Conservation (phyloP, 2,888 invertebrate genomes). For the Griposia aprilina region DNA sequence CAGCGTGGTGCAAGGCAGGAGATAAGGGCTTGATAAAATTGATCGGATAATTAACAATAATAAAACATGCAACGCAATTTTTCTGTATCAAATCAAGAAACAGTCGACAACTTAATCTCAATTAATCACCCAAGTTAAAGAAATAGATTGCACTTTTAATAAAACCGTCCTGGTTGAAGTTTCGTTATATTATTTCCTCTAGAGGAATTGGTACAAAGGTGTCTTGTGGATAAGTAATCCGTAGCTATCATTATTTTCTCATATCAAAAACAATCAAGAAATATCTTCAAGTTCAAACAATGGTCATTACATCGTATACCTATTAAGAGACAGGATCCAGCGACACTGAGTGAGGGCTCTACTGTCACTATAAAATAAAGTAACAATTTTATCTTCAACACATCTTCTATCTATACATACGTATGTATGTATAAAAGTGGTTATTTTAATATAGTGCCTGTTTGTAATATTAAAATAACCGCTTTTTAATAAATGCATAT, state of each 20-base stretch:
- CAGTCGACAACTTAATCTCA: neutral
- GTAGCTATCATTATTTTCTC: neutral
- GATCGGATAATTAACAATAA: neutral
- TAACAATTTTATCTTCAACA: neutral
- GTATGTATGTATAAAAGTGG: too few species aligned
- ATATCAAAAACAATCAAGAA: neutral
- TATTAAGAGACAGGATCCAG: neutral
- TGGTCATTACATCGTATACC: neutral
- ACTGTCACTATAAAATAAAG: neutral
- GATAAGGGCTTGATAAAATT: neutral
- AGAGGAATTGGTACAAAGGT: neutral
- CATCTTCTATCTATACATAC: too few species aligned
- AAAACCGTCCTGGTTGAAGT: neutral
- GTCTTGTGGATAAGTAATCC: neutral
- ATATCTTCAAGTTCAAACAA: neutral
- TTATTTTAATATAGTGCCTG: too few species aligned
- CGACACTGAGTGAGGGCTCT: neutral
- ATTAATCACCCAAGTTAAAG: neutral
- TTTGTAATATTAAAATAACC: too few species aligned
- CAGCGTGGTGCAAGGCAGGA: constrained; percentile 45
- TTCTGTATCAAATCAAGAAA: too few species aligned
- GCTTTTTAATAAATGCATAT: too few species aligned
- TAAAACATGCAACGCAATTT: neutral
- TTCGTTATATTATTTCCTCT: neutral
- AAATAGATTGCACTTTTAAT: neutral